Conservation (phyloP, 1,140 invertebrate genomes). For the Conus ventricosus region DNA sequence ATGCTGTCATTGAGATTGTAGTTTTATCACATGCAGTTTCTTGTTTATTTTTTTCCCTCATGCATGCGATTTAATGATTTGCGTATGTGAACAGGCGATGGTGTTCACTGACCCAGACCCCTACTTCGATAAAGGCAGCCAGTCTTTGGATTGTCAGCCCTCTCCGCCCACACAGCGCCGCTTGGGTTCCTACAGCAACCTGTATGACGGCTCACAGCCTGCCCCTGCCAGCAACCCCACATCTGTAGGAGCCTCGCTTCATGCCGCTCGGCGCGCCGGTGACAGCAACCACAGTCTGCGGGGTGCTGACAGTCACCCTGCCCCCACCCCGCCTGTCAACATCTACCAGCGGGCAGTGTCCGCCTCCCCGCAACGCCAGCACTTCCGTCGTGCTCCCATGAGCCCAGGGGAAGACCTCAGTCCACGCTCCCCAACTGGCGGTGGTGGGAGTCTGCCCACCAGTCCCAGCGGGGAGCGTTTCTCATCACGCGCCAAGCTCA, state of each 20-base stretch:
- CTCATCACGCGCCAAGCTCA: neutral
- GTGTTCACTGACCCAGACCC: conserved; percentile 43
- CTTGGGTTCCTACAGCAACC: conserved; percentile 91
- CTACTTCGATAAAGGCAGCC: conserved; percentile 74
- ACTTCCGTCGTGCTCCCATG: conserved; percentile 4
- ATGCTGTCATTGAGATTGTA: neutral
- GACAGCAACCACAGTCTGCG: conserved; percentile 39
- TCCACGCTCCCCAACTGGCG: neutral
- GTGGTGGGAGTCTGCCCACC: conserved; percentile 6
- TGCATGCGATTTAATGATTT: neutral
- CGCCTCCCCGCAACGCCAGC: conserved; percentile 26
- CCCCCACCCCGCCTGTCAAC: neutral
- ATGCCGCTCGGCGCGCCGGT: conserved; percentile 44
- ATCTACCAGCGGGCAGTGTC: conserved; percentile 30
- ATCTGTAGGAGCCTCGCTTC: conserved; percentile 52
- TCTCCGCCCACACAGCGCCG: conserved; percentile 83
- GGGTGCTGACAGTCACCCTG: neutral
- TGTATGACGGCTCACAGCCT: conserved; percentile 81
- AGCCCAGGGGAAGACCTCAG: conserved; percentile 14
- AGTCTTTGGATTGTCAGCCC: conserved; percentile 88
- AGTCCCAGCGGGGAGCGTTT: conserved; percentile 28
- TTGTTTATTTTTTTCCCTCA: neutral
- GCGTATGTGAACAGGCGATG: neutral
- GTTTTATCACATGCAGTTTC: neutral
- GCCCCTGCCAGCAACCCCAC: conserved; percentile 21